Evolutionary conservation across 1,140 invertebrate species (phyloP).

Genomic region (Reticulitermes speratus): DNA sequence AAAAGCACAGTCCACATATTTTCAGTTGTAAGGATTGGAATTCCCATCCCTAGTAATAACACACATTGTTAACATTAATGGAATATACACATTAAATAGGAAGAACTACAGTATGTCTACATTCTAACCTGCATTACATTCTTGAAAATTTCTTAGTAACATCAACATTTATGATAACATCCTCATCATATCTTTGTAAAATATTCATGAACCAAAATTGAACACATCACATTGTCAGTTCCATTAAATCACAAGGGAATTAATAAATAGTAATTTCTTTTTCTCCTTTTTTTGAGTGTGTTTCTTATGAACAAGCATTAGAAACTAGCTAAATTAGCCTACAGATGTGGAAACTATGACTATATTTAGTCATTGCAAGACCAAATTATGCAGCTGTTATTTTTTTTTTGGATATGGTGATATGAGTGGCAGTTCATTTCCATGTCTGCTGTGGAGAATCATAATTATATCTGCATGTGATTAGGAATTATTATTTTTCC

Average conservation of each 20-base stretch:
- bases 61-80: too few relatives aligned
- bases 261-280: neutral
- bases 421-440: too few relatives aligned
- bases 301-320: neutral
- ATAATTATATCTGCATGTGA: too few relatives aligned
- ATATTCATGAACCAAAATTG: constrained; percentile 2
- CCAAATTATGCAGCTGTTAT: too few relatives aligned
- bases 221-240: constrained; percentile 17
- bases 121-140: neutral
- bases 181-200: constrained; percentile 1
- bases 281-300: neutral
- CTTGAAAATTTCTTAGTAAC: neutral
- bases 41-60: constrained; percentile 4
- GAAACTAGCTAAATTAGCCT: neutral
- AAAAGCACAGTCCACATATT: too few relatives aligned
- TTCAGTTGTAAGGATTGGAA: neutral
- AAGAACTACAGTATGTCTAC: neutral
- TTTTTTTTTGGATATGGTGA: too few relatives aligned
- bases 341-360: neutral
- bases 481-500: too few relatives aligned
- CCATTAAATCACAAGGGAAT: constrained; percentile 7
- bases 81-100: neutral
- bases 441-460: too few relatives aligned
- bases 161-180: constrained; percentile 13
- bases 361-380: too few relatives aligned